These are phyloP conservation scores for Acrocephalus arundinaceus DNA, from an alignment of 2,113 vertebrate species.

Conservation along the genomic window DNA sequence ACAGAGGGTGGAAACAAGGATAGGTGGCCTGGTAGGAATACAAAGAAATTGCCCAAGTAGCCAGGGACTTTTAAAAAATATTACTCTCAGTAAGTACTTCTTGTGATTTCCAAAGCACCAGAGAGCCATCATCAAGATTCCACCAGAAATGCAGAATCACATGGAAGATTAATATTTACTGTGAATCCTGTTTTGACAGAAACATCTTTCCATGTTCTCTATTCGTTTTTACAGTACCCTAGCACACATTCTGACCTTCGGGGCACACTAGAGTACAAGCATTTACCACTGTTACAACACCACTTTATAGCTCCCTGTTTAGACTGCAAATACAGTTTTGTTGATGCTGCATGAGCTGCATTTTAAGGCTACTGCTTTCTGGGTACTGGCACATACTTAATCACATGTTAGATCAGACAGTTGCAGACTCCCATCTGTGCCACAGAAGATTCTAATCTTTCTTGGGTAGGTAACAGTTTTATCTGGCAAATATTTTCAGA, in stretches of 20 bases:
- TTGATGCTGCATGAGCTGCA: background rate
- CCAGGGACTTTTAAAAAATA: background rate
- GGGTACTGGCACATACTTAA: slow-evolving; percentile 4
- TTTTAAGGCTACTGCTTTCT: slow-evolving; percentile 44
- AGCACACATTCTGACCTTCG: background rate
- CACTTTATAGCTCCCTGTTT: background rate
- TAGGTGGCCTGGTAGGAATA: background rate
- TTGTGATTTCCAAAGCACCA: background rate
- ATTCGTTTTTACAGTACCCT: background rate
- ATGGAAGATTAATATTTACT: background rate
- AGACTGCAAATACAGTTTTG: background rate
- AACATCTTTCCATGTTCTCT: background rate
- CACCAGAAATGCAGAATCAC: background rate
- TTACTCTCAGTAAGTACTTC: background rate
- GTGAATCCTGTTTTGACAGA: background rate
- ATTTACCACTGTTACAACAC: background rate
- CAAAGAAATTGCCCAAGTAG: background rate
- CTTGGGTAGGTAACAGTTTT: slow-evolving; percentile 25
- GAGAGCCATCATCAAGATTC: background rate
- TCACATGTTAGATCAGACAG: slow-evolving; percentile 55
- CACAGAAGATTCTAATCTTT: slow-evolving; percentile 59
- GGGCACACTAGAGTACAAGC: background rate
- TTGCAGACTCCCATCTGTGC: slow-evolving; percentile 31
- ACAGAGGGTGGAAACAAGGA: background rate
- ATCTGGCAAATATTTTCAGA: slow-evolving; percentile 65